Evolutionary conservation across 2,888 invertebrate genomes (phyloP), one percentile per base, ranked within the genome.

Genomic region (Polia nebulosa): DNA sequence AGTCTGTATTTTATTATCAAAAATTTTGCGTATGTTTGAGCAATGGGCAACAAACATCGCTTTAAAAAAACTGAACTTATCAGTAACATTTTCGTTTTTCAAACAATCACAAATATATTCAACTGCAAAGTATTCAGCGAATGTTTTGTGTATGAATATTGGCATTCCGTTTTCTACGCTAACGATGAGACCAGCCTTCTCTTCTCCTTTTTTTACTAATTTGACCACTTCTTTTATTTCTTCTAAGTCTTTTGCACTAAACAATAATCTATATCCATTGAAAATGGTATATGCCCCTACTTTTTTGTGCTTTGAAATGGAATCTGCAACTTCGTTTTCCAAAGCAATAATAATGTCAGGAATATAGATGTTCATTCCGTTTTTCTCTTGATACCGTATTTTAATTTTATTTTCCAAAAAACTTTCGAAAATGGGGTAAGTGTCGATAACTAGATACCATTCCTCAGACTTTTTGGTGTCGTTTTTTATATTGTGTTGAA

Each of bases 101-200:
- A 80, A 25, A 29, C 59, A 44, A 27, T 76, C 70, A 39, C 67
- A 76, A 22, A 78, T 7, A 15, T 76, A 65, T 55, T 76, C 79
- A 4, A 76, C 70, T 2, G 79, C 79, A 22, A 70, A 78, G 39
- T 80, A 65, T 36, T 79, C 79, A 9, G 72, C 53, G 44, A 79
- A 47, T 47, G 17, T 47, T 25, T 8, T 15, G 47, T 47, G 80
- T 20, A 68, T 39, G 13, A 80, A 80, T 56, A 49, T 62, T 0
- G 80, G 76, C 0, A 69, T 55, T 11, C 57, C 61, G 25, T 76
- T 57, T n/a, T 22, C 34, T 6, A 76, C 62, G 22, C 44, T 60
- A 22, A 66, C 47, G n/a, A 79, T 64, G 9, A 79, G 39, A 0
- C 80, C 80, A 0, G 73, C 66, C 11, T 73, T 73, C 13, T 79